A percentile compares a stretch with the other conserved stretches of the same genome.
phyloP scores from a whole-genome alignment of 2,888 invertebrate species.

The Thumatha senex region DNA sequence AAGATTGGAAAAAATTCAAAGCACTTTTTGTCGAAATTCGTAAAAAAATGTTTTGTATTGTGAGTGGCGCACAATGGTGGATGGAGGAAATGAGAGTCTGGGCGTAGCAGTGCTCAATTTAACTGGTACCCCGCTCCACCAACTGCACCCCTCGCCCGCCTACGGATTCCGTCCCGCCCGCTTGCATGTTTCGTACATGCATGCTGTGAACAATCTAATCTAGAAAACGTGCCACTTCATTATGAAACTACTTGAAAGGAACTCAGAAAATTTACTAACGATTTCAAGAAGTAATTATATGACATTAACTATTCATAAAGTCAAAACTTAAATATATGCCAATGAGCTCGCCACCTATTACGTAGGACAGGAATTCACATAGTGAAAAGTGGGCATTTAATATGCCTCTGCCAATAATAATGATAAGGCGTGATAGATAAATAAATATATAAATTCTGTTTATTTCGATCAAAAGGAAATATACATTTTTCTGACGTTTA shows the following conservation, averaged over 20 bases:
- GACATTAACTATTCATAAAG: slow-evolving; percentile 14
- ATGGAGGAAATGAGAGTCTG: slow-evolving; percentile 82
- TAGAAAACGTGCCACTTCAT: slow-evolving; percentile 47
- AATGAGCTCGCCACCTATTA: too few relatives aligned
- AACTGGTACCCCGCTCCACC: slow-evolving; percentile 63
- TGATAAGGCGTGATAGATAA: too few relatives aligned
- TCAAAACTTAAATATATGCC: too few relatives aligned
- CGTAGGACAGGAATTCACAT: too few relatives aligned
- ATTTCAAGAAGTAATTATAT: slow-evolving; percentile 8
- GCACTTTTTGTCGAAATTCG: slow-evolving; percentile 80
- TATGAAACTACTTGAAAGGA: slow-evolving; percentile 28
- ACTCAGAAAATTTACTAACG: slow-evolving; percentile 10
- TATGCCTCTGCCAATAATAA: too few relatives aligned
- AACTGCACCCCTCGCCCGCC: slow-evolving; percentile 27
- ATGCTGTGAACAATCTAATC: slow-evolving; percentile 61
- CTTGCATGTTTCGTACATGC: slow-evolving; percentile 52
- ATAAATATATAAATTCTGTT: too few relatives aligned
- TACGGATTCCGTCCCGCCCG: slow-evolving; percentile 17
- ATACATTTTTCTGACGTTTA: too few relatives aligned
- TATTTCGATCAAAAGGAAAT: too few relatives aligned
- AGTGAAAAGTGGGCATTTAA: too few relatives aligned
- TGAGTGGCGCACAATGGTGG: slow-evolving; percentile 78
- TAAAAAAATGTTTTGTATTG: slow-evolving; percentile 83
- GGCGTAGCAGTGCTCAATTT: slow-evolving; percentile 77
- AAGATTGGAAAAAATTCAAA: slow-evolving; percentile 82